Conservation (phyloP, 2,888 invertebrate species). For the Metacarcinus magister region DNA sequence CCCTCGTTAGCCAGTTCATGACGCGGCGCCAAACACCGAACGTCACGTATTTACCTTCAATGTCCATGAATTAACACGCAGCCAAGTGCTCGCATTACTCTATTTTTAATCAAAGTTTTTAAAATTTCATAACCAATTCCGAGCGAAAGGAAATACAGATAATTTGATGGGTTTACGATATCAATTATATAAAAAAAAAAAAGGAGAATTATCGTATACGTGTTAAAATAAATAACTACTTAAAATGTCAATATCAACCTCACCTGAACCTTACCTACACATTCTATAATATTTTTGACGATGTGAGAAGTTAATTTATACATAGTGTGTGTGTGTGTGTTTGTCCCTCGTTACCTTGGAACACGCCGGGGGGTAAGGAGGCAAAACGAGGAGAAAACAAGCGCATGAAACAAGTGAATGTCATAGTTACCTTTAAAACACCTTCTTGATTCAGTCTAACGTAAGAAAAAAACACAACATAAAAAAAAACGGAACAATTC, state of each 20-base stretch:
- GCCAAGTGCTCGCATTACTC: background rate
- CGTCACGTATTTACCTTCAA: conserved; percentile 30
- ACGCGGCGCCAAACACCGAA: conserved; percentile 35
- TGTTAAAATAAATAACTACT: background rate
- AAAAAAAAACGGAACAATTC: background rate
- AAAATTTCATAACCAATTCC: background rate
- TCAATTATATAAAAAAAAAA: background rate
- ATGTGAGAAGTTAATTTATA: background rate
- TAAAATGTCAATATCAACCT: background rate
- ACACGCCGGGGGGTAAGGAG: background rate
- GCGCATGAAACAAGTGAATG: background rate
- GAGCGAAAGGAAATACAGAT: background rate
- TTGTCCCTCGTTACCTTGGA: background rate
- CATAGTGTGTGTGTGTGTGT: background rate
- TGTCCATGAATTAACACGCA: conserved; percentile 40
- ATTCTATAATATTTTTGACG: background rate
- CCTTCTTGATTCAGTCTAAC: background rate
- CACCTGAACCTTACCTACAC: background rate
- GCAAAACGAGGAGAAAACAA: background rate
- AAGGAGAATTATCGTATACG: background rate
- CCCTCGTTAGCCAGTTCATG: conserved; percentile 51
- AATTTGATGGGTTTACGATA: background rate
- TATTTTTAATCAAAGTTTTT: background rate
- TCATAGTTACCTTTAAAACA: background rate
- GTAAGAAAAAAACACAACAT: background rate